Evolutionary conservation across 2,113 vertebrate species (phyloP).

Genomic region (Psophia crepitans): DNA sequence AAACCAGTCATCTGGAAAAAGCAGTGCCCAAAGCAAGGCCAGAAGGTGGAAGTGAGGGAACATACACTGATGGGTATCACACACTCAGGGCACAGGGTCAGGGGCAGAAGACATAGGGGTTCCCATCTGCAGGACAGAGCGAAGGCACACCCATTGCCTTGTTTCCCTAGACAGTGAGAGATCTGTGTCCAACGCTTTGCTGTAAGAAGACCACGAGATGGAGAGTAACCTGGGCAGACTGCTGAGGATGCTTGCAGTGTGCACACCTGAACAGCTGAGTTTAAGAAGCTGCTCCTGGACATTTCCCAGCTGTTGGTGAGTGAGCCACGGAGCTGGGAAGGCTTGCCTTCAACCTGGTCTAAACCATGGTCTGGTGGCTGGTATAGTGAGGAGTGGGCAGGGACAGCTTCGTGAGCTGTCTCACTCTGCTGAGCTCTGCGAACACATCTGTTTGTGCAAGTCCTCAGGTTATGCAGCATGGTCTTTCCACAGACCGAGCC

Average conservation of each 20-base stretch:
- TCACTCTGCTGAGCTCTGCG: neutral
- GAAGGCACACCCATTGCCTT: neutral
- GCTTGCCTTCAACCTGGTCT: neutral
- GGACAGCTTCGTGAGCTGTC: neutral
- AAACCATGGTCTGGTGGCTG: neutral
- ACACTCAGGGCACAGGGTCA: neutral
- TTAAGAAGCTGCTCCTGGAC: neutral
- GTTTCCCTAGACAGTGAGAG: neutral
- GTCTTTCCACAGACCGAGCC: neutral
- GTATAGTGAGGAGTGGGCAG: no score
- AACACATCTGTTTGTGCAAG: neutral
- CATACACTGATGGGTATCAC: accelerated
- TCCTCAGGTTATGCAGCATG: neutral
- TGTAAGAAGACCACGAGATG: neutral
- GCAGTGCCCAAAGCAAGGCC: neutral
- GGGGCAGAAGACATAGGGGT: neutral
- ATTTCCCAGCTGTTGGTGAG: neutral
- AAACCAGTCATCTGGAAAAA: neutral
- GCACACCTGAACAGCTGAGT: neutral
- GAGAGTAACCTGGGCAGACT: neutral
- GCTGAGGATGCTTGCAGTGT: neutral
- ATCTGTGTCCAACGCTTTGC: neutral
- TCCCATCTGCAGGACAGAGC: neutral
- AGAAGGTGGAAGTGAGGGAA: neutral
- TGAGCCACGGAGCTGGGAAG: neutral